phyloP scores from a whole-genome alignment of 1,140 invertebrate genomes.

The Calycopis cecrops region DNA sequence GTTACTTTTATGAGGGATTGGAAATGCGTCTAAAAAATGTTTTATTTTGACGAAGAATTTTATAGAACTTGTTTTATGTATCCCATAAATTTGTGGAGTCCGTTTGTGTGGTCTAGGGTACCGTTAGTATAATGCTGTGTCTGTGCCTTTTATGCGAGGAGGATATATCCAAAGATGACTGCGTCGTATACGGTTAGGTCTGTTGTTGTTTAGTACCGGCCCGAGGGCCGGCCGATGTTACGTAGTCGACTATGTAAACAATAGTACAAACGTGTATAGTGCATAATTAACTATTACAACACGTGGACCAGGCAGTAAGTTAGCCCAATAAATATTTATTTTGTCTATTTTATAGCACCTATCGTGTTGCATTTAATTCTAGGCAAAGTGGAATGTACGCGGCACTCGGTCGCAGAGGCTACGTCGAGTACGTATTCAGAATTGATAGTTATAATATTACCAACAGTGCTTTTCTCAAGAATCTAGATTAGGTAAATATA shows the following conservation, averaged over 20 bases:
- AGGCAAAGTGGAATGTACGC: conserved; percentile 29
- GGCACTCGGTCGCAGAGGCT: conserved; percentile 46
- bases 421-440: conserved; percentile 13
- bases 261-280: conserved; percentile 69
- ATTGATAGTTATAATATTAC: conserved; percentile 28
- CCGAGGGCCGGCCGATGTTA: conserved; percentile 5
- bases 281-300: conserved; percentile 59
- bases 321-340: conserved; percentile 67
- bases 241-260: conserved; percentile 38
- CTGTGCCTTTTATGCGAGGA: conserved; percentile 35
- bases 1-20: too few species aligned
- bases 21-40: too few species aligned
- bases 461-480: conserved; percentile 61
- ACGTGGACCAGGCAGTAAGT: conserved; percentile 60
- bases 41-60: too few species aligned
- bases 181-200: conserved; percentile 59
- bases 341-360: conserved; percentile 61
- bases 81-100: not conserved
- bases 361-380: conserved; percentile 59
- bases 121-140: conserved; percentile 33
- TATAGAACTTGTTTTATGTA: too few species aligned
- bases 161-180: conserved; percentile 63
- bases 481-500: conserved; percentile 42
- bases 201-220: not conserved
- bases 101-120: not conserved